Evolutionary conservation across 2,888 invertebrate genomes (phyloP).

Genomic region (Ditula angustiorana): DNA sequence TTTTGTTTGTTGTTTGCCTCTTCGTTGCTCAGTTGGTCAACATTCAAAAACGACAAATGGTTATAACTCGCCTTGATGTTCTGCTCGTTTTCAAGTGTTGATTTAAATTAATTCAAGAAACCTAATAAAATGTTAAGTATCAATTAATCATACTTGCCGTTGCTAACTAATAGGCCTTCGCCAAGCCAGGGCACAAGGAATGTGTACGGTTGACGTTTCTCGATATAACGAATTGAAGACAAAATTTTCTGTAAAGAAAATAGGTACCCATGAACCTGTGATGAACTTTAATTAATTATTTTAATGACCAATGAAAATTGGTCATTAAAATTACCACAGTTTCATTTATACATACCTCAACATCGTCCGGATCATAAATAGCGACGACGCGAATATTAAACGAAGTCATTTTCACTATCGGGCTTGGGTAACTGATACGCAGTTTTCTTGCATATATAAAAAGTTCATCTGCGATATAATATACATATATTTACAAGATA

Average conservation of each 20-base stretch:
- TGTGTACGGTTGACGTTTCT: conserved; percentile 64
- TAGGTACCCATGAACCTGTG: neutral
- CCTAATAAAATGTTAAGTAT: no score
- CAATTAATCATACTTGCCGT: conserved; percentile 52
- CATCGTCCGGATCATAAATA: conserved; percentile 45
- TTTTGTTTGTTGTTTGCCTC: no score
- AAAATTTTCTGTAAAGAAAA: conserved; percentile 53
- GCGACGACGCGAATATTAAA: conserved; percentile 40
- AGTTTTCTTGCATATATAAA: conserved; percentile 43
- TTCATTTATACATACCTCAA: conserved; percentile 43
- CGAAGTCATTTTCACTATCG: conserved; percentile 40
- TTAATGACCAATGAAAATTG: no score
- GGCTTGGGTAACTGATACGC: conserved; percentile 36
- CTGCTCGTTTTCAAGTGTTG: no score
- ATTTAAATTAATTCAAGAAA: no score
- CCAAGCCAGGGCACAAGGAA: conserved; percentile 72
- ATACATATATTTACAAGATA: no score
- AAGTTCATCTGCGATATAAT: conserved; percentile 29
- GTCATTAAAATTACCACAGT: no score
- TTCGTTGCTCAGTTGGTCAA: no score
- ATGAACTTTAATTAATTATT: neutral
- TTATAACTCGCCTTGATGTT: no score
- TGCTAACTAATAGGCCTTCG: conserved; percentile 67
- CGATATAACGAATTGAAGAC: conserved; percentile 55
- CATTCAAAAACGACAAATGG: no score